Evolutionary conservation across 37 sponge, comb jelly and placozoan species (phyloP), one percentile per base, ranked within the genome.

Genomic region (Corticium candelabrum): DNA sequence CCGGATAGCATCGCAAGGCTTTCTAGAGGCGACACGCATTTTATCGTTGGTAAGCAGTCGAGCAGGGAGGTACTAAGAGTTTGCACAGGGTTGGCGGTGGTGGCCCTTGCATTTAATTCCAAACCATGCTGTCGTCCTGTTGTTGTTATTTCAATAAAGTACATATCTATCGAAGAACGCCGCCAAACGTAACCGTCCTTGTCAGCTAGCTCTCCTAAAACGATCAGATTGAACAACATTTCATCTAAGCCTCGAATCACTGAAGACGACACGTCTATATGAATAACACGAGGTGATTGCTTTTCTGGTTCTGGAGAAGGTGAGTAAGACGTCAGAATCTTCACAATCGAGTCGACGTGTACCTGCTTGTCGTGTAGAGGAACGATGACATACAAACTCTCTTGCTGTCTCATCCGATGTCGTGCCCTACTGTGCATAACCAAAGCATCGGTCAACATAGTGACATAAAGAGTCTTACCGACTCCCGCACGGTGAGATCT

Each of bases 391-490:
- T 7, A 5, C 73, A 70, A 70, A 5, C 36, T 7, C 21, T 4
- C 29, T 7, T 32, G 35, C 35, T 70, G 33, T 7, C 5, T 4
- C 31, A 5, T 70, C 33, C 21, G 33, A 5, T 29, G 73, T 50
- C 11, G 11, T 11, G 15, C 62, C n/a, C n/a, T n/a, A 5, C 11
- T 21, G 11, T 43, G 56, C 11, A 5, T 43, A 4, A 7, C 73
- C 35, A 70, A 32, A 7, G 5, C 5, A 7, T 70, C 73, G n/a
- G 7, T 29, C 73, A 70, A n/a, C n/a, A 7, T 7, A 4, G 5
- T 32, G 35, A 15, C 35, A 70, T n/a, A 70, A 15, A 70, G 73
- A 70, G 73, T n/a, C 73, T 70, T 70, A 5, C 73, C 73, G 34
- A 33, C 73, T 4, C 73, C 73, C 5, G 73, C 73, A 32, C 73